phyloP scores from a whole-genome alignment of 2,888 invertebrate species.

The Volucella bombylans region DNA sequence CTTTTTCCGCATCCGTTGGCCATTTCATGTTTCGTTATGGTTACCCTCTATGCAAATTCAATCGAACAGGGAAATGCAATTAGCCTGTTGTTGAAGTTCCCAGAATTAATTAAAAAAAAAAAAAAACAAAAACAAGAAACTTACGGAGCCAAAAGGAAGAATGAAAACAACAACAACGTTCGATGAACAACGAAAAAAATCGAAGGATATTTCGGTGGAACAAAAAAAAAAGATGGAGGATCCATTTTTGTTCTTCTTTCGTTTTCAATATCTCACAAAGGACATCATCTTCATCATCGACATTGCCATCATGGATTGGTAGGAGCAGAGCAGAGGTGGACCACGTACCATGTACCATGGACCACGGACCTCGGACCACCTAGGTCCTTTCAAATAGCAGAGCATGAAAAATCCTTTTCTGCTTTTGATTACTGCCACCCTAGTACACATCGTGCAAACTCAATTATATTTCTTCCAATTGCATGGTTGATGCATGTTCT shows the following conservation, averaged over 20 bases:
- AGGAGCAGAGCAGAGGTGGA: constrained; percentile 3
- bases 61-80: constrained; percentile 75
- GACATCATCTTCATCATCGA: constrained; percentile 71
- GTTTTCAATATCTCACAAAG: constrained; percentile 65
- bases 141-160: constrained; percentile 47
- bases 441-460: constrained; percentile 71
- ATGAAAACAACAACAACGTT: too few relatives aligned
- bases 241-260: constrained; percentile 23
- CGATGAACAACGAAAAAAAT: constrained; percentile 14
- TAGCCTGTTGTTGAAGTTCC: constrained; percentile 75
- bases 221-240: constrained; percentile 4
- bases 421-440: constrained; percentile 72
- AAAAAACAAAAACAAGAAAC: constrained; percentile 69
- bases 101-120: constrained; percentile 75
- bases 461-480: constrained; percentile 74
- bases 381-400: constrained; percentile 41
- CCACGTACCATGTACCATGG: background rate
- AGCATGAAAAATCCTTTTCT: constrained; percentile 64
- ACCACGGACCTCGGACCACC: constrained; percentile 10
- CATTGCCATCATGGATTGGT: constrained; percentile 43
- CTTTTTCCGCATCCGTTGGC: constrained; percentile 45
- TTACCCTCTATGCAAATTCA: constrained; percentile 72
- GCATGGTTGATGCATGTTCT: constrained; percentile 73
- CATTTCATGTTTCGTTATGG: constrained; percentile 71
- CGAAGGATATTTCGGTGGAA: constrained; percentile 49